Base-by-base conservation (phyloP, 1,140 invertebrate species). In the Drosophila funebris region DNA sequence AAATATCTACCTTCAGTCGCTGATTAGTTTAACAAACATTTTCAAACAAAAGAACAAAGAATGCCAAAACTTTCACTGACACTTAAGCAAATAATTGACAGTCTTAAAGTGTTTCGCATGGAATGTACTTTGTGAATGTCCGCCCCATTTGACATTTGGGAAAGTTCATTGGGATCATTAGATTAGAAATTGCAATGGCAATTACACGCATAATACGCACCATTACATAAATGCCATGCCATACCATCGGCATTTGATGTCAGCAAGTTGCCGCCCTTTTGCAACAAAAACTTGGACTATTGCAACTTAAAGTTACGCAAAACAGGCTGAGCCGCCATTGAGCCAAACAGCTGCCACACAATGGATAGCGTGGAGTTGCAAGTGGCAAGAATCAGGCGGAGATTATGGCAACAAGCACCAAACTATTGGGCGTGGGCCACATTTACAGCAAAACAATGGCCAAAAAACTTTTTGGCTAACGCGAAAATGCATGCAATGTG, bases 401-500 rank as follows among this genome's bases (percentile, higher is more conserved):
- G 44, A 60, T 67, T 44, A 67, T 52, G 46, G 60, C 24, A 27
- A 37, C 48, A 24, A 41, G 50, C 31, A 36, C 36, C 20, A 72
- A 73, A 60, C 53, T 73, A 68, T 73, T 60, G 70, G 64, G 70
- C 70, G 74, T 85, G 66, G 78, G 43, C 82, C 82, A 48, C 48
- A 88, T 87, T 87, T 88, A 72, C 82, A 87, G 74, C 58, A 82
- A 87, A 88, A 85, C 82, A 85, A 85, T 85, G 82, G 83, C 60
- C 70, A 62, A 72, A 81, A 84, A 80, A 43, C 27, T 75, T 66
- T 80, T 68, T 61, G 58, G 43, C 46, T 33, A 43, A 33, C 73
- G 66, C 64, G 69, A 72, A 87, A 87, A 74, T 82, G 61, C 66
- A 72, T 67, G 66, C 72, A 72, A 78, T 81, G 73, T 87, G 74